These are phyloP conservation scores for Balanococcus diminutus DNA, from an alignment of 2,888 invertebrate species.

Conservation along the genomic window DNA sequence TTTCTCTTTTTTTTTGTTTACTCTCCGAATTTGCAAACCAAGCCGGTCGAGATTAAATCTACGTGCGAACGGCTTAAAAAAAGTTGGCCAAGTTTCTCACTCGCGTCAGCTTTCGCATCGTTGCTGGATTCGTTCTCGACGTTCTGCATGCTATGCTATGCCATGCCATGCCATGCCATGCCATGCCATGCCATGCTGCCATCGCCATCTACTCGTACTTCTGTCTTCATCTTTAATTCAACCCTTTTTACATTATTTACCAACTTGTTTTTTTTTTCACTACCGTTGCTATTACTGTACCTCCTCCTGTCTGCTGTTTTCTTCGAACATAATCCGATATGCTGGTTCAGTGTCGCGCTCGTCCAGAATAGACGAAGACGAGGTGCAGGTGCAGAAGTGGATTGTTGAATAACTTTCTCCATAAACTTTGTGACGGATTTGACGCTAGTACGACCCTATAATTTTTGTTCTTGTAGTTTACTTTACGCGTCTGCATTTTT, in stretches of 20 bases:
- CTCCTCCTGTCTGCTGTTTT: too few species aligned
- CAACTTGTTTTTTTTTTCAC: neutral
- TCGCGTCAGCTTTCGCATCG: conserved; percentile 28
- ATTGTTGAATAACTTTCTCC: neutral
- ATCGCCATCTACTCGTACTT: neutral
- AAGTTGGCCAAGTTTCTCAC: conserved; percentile 7
- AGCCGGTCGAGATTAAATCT: neutral
- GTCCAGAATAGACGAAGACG: neutral
- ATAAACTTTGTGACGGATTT: neutral
- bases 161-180: too few species aligned
- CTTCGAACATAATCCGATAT: neutral
- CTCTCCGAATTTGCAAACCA: neutral
- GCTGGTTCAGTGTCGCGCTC: neutral
- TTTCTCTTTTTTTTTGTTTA: neutral
- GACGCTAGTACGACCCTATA: neutral
- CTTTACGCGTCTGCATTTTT: too few species aligned
- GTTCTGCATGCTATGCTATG: conserved; percentile 13
- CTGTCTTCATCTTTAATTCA: conserved; percentile 43
- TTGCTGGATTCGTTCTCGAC: neutral
- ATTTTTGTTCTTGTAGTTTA: too few species aligned
- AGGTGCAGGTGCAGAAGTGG: too few species aligned
- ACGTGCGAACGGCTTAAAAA: neutral
- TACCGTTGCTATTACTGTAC: neutral
- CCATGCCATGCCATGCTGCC: too few species aligned
- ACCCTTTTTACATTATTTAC: conserved; percentile 47